Percentiles rank a stretch among this genome's conserved stretches.
Conservation (phyloP, 30 jellyfish, hydroid and myxozoan species). For the Aurelia coerulea region DNA sequence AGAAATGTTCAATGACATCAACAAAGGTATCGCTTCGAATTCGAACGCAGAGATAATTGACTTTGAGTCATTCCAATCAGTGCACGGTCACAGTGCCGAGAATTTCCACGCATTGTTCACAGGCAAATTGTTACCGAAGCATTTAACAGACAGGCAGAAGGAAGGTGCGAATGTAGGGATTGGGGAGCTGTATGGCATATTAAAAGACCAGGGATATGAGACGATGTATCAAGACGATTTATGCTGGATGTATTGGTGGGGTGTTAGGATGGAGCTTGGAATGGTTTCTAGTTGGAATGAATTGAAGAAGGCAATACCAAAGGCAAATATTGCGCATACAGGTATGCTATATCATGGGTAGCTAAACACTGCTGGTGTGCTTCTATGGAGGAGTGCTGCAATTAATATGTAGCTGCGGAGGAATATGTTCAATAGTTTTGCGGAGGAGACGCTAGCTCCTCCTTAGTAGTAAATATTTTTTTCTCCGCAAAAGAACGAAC, state of each 20-base stretch:
- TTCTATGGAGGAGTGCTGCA: too few relatives aligned
- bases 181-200: constrained; percentile 15
- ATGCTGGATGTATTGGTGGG: constrained; percentile 95
- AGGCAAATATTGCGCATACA: constrained; percentile 59
- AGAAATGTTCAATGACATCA: constrained; percentile 50
- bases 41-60: constrained; percentile 78
- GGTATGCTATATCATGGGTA: constrained; percentile 39
- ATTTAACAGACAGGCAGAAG: constrained; percentile 55
- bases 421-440: too few relatives aligned
- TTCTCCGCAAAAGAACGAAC: too few relatives aligned
- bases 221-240: constrained; percentile 86
- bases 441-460: too few relatives aligned
- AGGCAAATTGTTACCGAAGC: constrained; percentile 76
- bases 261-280: constrained; percentile 88
- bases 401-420: background rate
- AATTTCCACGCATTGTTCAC: constrained; percentile 84
- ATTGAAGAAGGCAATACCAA: constrained; percentile 30
- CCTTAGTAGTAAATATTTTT: too few relatives aligned
- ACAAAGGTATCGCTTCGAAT: constrained; percentile 4
- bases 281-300: constrained; percentile 61
- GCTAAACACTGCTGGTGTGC: too few relatives aligned
- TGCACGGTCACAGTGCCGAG: constrained; percentile 96
- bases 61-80: constrained; percentile 84
- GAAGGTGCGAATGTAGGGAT: constrained; percentile 63
- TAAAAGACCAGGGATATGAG: constrained; percentile 73